phyloP scores from a whole-genome alignment of 1,140 invertebrate genomes.

The Protaetia brevitarsis region DNA sequence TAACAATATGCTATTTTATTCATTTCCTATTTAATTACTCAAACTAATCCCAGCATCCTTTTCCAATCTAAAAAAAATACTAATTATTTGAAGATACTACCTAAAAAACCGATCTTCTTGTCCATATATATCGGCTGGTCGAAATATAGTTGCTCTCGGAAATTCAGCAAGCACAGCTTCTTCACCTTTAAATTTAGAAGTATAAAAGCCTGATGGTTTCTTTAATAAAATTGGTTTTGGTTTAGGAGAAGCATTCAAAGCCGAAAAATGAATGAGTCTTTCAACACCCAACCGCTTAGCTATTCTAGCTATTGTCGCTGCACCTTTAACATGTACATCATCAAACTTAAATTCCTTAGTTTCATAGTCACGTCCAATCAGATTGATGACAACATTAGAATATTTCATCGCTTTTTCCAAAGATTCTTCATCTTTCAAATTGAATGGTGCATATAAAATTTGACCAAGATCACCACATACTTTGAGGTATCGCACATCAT shows the following conservation, averaged over 20 bases:
- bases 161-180: conserved; percentile 88
- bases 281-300: conserved; percentile 75
- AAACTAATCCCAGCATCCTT: neutral
- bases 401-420: conserved; percentile 86
- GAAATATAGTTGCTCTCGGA: conserved; percentile 90
- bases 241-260: conserved; percentile 66
- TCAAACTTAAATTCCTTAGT: conserved; percentile 84
- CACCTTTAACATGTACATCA: conserved; percentile 77
- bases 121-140: conserved; percentile 89
- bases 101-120: conserved; percentile 81
- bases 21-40: too few relatives aligned
- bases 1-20: too few relatives aligned
- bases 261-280: conserved; percentile 81
- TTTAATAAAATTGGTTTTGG: conserved; percentile 57
- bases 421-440: conserved; percentile 84
- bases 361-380: conserved; percentile 88
- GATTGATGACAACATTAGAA: conserved; percentile 97
- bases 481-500: conserved; percentile 73
- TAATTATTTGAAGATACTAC: conserved; percentile 40
- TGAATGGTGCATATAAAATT: conserved; percentile 83
- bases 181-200: conserved; percentile 70
- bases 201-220: conserved; percentile 51
- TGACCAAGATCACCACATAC: conserved; percentile 93
- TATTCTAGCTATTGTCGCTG: conserved; percentile 71
- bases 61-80: neutral